Evolutionary conservation across 1,140 invertebrate species (phyloP), one percentile per base, ranked within the genome.

Genomic region (Campoletis sonorensis): DNA sequence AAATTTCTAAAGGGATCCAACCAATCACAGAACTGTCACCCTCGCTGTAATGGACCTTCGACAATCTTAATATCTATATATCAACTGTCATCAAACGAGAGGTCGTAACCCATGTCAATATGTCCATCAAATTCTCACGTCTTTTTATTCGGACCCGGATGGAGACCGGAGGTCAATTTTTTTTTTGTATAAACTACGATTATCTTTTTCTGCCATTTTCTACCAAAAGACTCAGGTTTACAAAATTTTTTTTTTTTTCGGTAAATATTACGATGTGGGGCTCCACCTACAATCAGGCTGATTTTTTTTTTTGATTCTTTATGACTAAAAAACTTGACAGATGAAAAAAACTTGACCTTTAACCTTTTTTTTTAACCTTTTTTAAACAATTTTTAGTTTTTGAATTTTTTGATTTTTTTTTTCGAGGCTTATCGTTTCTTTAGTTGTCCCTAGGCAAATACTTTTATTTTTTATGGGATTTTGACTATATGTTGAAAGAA

Each of bases 361-460:
- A n/a, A n/a, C n/a, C n/a, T n/a, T n/a, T n/a, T n/a, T n/a, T n/a
- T n/a, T n/a, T n/a, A n/a, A n/a, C n/a, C n/a, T n/a, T n/a, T n/a
- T n/a, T n/a, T n/a, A n/a, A n/a, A n/a, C n/a, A n/a, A n/a, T n/a
- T n/a, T n/a, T n/a, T n/a, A n/a, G n/a, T n/a, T n/a, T n/a, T n/a
- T n/a, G n/a, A n/a, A n/a, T n/a, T n/a, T n/a, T n/a, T n/a, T n/a
- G n/a, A n/a, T n/a, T n/a, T 51, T 40, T 73, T 33, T 73, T 73
- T 73, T 23, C 71, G 40, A 73, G 51, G 51, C 51, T 73, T 73
- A 51, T 73, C 71, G 71, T 21, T 18, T 8, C 51, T 21, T 37
- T 45, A 15, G 16, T 45, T 40, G 40, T 73, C n/a, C n/a, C 71
- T 8, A 45, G 40, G n/a, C 37, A 26, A 51, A 73, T 73, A 49